Conservation (phyloP, 2,797 vertebrate genomes). For the Acanthurus lineatus region DNA sequence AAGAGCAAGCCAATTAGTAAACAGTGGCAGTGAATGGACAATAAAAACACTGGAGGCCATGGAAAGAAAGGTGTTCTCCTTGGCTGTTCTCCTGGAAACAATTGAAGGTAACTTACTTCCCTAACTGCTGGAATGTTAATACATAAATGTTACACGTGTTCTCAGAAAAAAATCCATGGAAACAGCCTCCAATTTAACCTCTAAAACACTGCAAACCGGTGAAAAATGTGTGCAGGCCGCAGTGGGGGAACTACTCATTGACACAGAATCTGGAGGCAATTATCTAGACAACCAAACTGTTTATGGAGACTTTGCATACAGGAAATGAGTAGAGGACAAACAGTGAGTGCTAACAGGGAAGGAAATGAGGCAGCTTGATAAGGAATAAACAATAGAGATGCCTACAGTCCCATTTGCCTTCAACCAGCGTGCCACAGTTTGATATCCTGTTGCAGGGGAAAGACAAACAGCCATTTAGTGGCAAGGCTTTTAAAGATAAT, state of each 20-base stretch:
- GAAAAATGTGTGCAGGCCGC: constrained; percentile 26
- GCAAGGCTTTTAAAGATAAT: background rate
- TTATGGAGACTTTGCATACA: constrained; percentile 70
- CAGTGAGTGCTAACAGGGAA: constrained; percentile 65
- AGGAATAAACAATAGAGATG: constrained; percentile 66
- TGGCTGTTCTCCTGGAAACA: constrained; percentile 34
- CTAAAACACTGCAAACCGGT: constrained; percentile 23
- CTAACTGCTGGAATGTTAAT: background rate
- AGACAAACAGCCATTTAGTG: constrained; percentile 24
- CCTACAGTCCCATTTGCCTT: constrained; percentile 42
- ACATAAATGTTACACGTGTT: background rate
- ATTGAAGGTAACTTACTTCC: constrained; percentile 31
- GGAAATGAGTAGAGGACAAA: constrained; percentile 75
- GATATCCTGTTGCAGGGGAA: constrained; percentile 56
- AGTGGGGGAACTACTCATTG: constrained; percentile 28
- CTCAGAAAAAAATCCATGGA: background rate
- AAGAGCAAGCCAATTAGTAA: constrained; percentile 74
- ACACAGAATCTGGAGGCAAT: constrained; percentile 66
- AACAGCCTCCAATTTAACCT: constrained; percentile 1
- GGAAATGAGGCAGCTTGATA: constrained; percentile 77
- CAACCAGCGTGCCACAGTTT: constrained; percentile 37
- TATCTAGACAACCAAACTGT: constrained; percentile 65
- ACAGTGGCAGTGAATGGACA: constrained; percentile 67
- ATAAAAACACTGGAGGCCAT: constrained; percentile 59
- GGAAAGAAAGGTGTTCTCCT: constrained; percentile 44